phyloP scores from a whole-genome alignment of 2,797 vertebrate genomes.

The Argya squamiceps region DNA sequence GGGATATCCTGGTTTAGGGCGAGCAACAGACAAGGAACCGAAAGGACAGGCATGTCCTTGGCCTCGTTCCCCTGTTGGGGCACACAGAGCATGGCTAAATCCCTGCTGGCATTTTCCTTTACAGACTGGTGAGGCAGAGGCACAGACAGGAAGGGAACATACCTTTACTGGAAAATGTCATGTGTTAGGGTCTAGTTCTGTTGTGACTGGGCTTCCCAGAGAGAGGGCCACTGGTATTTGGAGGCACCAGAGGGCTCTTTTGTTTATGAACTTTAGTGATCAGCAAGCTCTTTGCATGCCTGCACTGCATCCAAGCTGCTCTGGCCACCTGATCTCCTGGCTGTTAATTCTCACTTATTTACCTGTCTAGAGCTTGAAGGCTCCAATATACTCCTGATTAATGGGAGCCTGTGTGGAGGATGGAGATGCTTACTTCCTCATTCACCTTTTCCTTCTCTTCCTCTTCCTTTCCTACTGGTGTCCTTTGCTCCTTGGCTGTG shows the following conservation, averaged over 20 bases:
- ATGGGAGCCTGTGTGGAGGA: background rate
- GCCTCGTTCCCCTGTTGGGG: accelerated
- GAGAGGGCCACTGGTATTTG: background rate
- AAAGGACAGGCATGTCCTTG: background rate
- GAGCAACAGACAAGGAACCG: background rate
- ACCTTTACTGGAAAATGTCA: background rate
- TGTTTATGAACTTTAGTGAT: background rate
- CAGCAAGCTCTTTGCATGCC: background rate
- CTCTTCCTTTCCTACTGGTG: background rate
- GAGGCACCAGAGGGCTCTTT: background rate
- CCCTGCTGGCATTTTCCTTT: background rate
- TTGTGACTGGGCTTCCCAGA: background rate
- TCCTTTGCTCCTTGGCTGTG: background rate
- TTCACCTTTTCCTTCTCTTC: background rate
- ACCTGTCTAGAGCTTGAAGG: background rate
- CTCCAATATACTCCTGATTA: background rate
- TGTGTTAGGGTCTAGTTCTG: background rate
- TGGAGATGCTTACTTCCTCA: background rate
- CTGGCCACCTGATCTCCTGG: background rate
- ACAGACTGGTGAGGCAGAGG: background rate
- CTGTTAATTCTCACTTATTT: background rate
- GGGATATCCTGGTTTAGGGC: background rate
- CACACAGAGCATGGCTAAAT: background rate
- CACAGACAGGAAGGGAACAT: background rate
- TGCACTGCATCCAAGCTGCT: background rate